A percentile compares a stretch with the other conserved stretches of the same genome.
Conservation (phyloP, 1,140 invertebrate species). For the Philopotamus ludificatus region DNA sequence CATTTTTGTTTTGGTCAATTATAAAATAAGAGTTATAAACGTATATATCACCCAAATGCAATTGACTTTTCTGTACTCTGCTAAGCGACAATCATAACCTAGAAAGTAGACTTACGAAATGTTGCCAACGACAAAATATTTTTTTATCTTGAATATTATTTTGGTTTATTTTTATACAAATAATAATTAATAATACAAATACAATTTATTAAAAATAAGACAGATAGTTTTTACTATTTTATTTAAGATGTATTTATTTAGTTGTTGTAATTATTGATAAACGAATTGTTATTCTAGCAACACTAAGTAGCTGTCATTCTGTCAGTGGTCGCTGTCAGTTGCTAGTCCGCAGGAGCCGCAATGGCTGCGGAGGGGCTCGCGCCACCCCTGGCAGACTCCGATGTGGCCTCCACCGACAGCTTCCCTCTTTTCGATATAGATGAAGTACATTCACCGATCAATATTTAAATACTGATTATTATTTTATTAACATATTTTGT, state of each 20-base stretch:
- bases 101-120: too few species aligned
- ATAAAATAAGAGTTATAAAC: too few species aligned
- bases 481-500: not conserved
- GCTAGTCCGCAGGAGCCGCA: not conserved
- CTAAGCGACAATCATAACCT: too few species aligned
- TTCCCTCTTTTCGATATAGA: constrained; percentile 66
- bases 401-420: constrained; percentile 66
- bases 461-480: not conserved
- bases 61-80: too few species aligned
- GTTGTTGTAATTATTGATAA: constrained; percentile 17
- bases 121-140: too few species aligned
- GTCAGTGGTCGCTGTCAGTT: not conserved
- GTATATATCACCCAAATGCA: too few species aligned
- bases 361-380: constrained; percentile 59
- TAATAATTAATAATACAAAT: too few species aligned
- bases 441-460: constrained; percentile 54
- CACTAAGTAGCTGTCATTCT: not conserved
- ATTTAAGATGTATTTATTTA: not conserved
- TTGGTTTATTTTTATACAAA: too few species aligned
- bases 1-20: too few species aligned
- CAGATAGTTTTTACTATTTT: not conserved
- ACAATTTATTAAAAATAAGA: not conserved
- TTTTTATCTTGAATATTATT: too few species aligned
- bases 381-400: constrained; percentile 63
- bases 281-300: constrained; percentile 27